A percentile compares a stretch with the other conserved stretches of the same genome.
These are phyloP conservation scores for Drosophila silvestris DNA, from an alignment of 2,888 invertebrate genomes.

Conservation along the genomic window DNA sequence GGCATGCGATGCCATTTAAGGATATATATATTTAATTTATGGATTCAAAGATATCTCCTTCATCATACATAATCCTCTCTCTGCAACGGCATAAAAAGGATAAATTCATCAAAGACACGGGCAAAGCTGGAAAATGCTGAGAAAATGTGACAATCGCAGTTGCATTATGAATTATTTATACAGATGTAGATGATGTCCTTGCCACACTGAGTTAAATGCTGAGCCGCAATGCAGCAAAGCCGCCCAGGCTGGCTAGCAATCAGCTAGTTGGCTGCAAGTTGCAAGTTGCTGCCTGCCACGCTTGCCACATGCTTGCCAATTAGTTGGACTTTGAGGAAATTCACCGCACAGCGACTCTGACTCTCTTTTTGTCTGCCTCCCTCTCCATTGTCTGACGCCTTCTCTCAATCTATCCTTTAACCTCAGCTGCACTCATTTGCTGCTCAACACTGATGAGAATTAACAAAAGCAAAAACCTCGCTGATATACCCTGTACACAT, in stretches of 20 bases:
- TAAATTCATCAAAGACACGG: background rate
- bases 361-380: background rate
- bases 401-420: constrained; percentile 6
- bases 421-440: constrained; percentile 50
- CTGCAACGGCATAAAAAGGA: background rate
- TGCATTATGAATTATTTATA: background rate
- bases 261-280: constrained; percentile 26
- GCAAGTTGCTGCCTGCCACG: constrained; percentile 16
- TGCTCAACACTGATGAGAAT: constrained; percentile 64
- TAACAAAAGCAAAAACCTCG: constrained; percentile 62
- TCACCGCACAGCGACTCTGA: constrained; percentile 7
- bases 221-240: background rate
- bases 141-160: background rate
- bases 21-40: background rate
- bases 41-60: background rate
- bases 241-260: constrained; percentile 9
- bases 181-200: background rate
- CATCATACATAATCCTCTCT: background rate
- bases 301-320: constrained; percentile 37
- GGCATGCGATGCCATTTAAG: too few species aligned
- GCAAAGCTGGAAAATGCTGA: background rate
- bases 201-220: background rate
- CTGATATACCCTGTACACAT: constrained; percentile 11
- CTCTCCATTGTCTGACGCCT: background rate
- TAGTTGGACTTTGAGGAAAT: constrained; percentile 36